Percentiles rank a stretch among this genome's conserved stretches.
Conservation (phyloP, 2,797 vertebrate species). For the Hydrolagus colliei region DNA sequence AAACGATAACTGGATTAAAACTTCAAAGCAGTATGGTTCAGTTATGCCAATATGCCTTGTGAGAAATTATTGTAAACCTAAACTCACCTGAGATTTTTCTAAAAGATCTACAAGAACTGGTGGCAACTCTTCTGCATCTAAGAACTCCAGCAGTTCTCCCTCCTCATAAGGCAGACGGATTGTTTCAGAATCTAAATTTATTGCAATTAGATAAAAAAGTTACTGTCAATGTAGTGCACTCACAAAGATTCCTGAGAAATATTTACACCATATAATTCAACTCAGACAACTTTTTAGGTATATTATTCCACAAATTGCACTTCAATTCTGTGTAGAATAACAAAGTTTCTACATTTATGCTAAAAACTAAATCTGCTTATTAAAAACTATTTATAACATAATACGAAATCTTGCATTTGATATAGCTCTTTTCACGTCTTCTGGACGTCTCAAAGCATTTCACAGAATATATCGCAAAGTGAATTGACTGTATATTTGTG, state of each 20-base stretch:
- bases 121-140: conserved; percentile 92
- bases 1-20: background rate
- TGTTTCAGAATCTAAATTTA: conserved; percentile 85
- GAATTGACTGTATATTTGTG: too few relatives aligned
- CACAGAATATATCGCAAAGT: too few relatives aligned
- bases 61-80: background rate
- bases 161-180: conserved; percentile 96
- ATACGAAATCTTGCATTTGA: too few relatives aligned
- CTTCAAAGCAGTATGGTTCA: background rate
- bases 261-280: too few relatives aligned
- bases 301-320: background rate
- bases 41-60: background rate
- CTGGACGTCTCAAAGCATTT: too few relatives aligned
- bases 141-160: conserved; percentile 89
- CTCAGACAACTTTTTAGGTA: background rate
- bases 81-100: conserved; percentile 91
- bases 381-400: too few relatives aligned
- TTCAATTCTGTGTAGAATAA: background rate
- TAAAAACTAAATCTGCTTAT: background rate
- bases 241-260: background rate
- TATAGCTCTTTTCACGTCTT: too few relatives aligned
- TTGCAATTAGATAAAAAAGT: background rate
- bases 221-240: too few relatives aligned
- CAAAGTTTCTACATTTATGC: background rate
- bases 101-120: conserved; percentile 95